Conservation (phyloP, 2,888 invertebrate species). For the Andrena hattorfiana region DNA sequence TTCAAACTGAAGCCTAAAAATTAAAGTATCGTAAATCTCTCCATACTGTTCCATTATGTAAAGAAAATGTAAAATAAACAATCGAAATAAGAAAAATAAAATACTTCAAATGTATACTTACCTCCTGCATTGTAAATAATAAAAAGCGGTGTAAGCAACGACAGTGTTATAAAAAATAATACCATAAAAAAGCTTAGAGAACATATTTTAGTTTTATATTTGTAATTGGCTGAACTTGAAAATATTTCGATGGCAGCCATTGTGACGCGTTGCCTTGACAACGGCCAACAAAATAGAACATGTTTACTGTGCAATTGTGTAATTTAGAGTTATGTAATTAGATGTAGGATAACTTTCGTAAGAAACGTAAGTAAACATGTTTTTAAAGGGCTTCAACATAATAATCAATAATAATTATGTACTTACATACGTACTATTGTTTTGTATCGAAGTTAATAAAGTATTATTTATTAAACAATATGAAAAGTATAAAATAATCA, state of each 20-base stretch:
- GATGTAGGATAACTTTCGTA: neutral
- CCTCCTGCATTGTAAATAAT: conserved; percentile 76
- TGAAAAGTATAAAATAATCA: too few species aligned
- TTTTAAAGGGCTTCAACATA: too few species aligned
- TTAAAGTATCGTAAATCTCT: conserved; percentile 12
- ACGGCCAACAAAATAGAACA: neutral
- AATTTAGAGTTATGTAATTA: neutral
- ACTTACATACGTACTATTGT: too few species aligned
- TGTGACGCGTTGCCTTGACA: conserved; percentile 24
- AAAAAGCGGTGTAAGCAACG: conserved; percentile 73
- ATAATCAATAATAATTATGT: too few species aligned
- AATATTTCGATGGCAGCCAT: conserved; percentile 78
- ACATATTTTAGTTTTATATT: conserved; percentile 74
- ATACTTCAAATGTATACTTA: conserved; percentile 30
- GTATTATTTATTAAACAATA: too few species aligned
- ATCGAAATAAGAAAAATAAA: neutral
- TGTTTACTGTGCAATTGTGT: neutral
- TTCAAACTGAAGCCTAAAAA: conserved; percentile 78
- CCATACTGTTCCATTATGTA: too few species aligned
- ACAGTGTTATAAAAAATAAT: conserved; percentile 59
- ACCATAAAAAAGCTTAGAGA: conserved; percentile 73
- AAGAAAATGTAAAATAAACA: conserved; percentile 13
- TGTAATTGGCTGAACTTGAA: conserved; percentile 74
- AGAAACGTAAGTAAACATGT: neutral
- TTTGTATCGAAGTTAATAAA: too few species aligned